A percentile compares a stretch with the other conserved stretches of the same genome.
phyloP scores from a whole-genome alignment of 2,113 vertebrate species.

The Paedocypris sp. region DNA sequence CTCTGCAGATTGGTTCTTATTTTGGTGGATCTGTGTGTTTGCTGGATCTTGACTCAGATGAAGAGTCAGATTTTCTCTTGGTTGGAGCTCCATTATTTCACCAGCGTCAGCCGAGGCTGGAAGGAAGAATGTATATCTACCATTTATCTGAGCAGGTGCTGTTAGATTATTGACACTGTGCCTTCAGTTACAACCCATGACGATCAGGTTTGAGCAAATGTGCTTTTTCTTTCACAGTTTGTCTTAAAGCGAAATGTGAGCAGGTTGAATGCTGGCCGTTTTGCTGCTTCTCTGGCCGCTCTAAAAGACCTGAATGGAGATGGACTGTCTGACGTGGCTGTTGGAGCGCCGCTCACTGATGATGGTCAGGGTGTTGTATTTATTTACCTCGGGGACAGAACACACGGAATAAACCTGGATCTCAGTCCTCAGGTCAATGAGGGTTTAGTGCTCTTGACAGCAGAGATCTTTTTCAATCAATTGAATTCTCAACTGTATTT shows the following conservation, averaged over 20 bases:
- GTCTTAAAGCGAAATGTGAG: slow-evolving; percentile 39
- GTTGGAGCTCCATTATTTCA: slow-evolving; percentile 68
- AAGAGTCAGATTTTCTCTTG: slow-evolving; percentile 65
- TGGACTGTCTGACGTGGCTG: slow-evolving; percentile 59
- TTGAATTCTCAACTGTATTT: not conserved
- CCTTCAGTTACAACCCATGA: too few relatives aligned
- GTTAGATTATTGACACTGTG: too few relatives aligned
- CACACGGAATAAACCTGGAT: slow-evolving; percentile 32
- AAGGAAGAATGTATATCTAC: slow-evolving; percentile 66
- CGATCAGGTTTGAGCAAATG: too few relatives aligned
- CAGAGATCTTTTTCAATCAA: not conserved
- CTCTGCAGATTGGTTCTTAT: slow-evolving; percentile 70
- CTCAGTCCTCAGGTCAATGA: slow-evolving; percentile 44
- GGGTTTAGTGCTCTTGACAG: too few relatives aligned
- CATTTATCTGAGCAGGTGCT: slow-evolving; percentile 52
- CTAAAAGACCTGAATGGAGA: slow-evolving; percentile 71
- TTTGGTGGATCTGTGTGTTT: slow-evolving; percentile 71
- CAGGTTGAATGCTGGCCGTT: slow-evolving; percentile 54
- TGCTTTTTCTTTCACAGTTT: slow-evolving; percentile 7
- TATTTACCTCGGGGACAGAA: slow-evolving; percentile 59
- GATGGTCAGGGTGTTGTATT: slow-evolving; percentile 65
- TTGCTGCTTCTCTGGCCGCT: slow-evolving; percentile 61
- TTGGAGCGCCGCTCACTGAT: slow-evolving; percentile 72
- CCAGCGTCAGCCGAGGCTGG: slow-evolving; percentile 45
- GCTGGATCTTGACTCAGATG: slow-evolving; percentile 61